These are phyloP conservation scores for Anoplius nigerrimus DNA, from an alignment of 2,888 invertebrate species.

Conservation along the genomic window DNA sequence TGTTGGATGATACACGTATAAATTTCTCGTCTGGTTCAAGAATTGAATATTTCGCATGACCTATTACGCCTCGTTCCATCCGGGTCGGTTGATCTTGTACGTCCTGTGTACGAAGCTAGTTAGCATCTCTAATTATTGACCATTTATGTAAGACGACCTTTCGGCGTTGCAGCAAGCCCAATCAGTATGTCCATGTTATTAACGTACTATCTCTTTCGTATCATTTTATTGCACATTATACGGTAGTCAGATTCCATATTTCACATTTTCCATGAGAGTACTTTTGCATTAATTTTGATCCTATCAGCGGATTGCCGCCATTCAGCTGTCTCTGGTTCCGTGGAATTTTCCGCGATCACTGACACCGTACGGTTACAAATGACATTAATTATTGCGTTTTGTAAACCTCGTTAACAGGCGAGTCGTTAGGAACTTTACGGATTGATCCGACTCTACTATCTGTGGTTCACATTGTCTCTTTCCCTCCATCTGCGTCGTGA, in stretches of 20 bases:
- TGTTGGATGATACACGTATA: too few species aligned
- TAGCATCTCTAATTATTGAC: too few species aligned
- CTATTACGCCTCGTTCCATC: too few species aligned
- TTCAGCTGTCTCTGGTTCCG: neutral
- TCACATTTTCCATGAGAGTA: neutral
- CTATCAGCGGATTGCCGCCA: neutral
- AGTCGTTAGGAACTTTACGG: slow-evolving; percentile 50
- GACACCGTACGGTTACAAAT: slow-evolving; percentile 29
- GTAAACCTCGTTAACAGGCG: slow-evolving; percentile 55
- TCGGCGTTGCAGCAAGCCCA: too few species aligned
- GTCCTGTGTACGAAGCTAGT: too few species aligned
- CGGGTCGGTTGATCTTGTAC: too few species aligned
- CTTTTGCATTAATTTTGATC: neutral
- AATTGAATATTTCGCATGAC: too few species aligned
- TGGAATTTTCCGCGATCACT: slow-evolving; percentile 10
- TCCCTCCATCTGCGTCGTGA: slow-evolving; percentile 17
- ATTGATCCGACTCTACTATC: slow-evolving; percentile 16
- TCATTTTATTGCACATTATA: too few species aligned
- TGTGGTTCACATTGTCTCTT: slow-evolving; percentile 30
- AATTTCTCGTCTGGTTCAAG: too few species aligned
- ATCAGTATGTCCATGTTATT: too few species aligned
- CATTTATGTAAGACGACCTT: too few species aligned
- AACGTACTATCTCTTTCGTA: too few species aligned
- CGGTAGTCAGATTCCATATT: neutral
- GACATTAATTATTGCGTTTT: slow-evolving; percentile 58